Percentiles rank a stretch among this genome's conserved stretches.
phyloP scores from a whole-genome alignment of 2,888 invertebrate genomes.

The Ennomos fuscantarius region DNA sequence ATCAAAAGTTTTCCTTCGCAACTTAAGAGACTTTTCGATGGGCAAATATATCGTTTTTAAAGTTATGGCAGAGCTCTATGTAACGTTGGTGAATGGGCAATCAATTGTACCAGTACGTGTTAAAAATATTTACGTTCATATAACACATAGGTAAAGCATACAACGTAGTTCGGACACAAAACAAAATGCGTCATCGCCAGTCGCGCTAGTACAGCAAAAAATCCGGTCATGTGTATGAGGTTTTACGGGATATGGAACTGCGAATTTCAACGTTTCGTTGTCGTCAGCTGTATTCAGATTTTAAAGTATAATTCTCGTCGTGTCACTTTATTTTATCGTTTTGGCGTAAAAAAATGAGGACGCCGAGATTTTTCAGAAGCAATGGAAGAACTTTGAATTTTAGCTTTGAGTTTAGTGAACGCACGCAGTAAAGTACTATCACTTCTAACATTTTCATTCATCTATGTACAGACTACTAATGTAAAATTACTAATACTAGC shows the following conservation, averaged over 20 bases:
- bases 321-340: conserved; percentile 28
- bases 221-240: conserved; percentile 43
- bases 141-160: conserved; percentile 55
- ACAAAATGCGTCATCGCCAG: conserved; percentile 58
- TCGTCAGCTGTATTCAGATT: conserved; percentile 39
- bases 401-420: not conserved
- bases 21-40: not conserved
- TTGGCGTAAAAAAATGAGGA: conserved; percentile 16
- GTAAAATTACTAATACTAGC: no score
- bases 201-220: conserved; percentile 44
- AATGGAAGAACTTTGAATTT: not conserved
- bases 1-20: no score
- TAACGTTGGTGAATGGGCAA: conserved; percentile 22
- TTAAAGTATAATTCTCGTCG: conserved; percentile 29
- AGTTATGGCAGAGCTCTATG: conserved; percentile 13
- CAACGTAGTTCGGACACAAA: conserved; percentile 45
- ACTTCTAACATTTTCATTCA: no score
- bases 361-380: conserved; percentile 13
- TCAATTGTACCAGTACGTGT: conserved; percentile 48
- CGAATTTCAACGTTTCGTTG: conserved; percentile 34
- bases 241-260: conserved; percentile 40
- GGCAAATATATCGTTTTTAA: not conserved
- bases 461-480: no score
- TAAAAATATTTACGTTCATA: conserved; percentile 58
- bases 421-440: not conserved